phyloP scores from a whole-genome alignment of 2,888 invertebrate species.

The Pyrrhia umbra region DNA sequence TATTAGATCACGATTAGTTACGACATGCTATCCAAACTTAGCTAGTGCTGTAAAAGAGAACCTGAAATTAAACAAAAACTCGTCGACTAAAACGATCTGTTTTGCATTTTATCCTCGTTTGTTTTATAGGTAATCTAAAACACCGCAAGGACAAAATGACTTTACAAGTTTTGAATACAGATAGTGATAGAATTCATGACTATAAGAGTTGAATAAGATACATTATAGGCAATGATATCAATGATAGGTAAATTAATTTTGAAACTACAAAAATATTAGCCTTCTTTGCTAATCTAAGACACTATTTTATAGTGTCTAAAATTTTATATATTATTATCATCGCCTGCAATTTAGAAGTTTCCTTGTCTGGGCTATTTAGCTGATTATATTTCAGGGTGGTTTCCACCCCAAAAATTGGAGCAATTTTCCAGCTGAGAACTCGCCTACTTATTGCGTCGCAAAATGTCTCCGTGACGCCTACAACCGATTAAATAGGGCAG shows the following conservation, averaged over 20 bases:
- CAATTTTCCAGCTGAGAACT: constrained; percentile 86
- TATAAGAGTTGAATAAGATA: too few species aligned
- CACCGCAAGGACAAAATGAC: neutral
- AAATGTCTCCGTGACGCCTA: constrained; percentile 78
- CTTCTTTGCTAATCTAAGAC: neutral
- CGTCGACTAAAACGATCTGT: constrained; percentile 10
- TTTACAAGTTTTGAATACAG: too few species aligned
- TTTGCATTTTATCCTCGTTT: constrained; percentile 7
- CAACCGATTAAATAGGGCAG: constrained; percentile 78
- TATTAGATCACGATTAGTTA: constrained; percentile 36
- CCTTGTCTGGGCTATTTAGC: constrained; percentile 76
- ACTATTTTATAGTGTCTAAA: neutral
- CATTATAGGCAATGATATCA: neutral
- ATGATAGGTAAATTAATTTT: neutral
- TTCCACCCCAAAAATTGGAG: constrained; percentile 80
- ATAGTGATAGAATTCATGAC: too few species aligned
- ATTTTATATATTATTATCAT: constrained; percentile 48
- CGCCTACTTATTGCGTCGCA: constrained; percentile 83
- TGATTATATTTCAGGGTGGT: constrained; percentile 75
- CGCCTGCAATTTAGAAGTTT: constrained; percentile 64
- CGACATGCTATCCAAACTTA: constrained; percentile 48
- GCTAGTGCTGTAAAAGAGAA: constrained; percentile 19
- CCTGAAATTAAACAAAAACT: constrained; percentile 41
- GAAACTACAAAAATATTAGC: constrained; percentile 2
- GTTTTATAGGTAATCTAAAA: constrained; percentile 10